Evolutionary conservation across 2,888 invertebrate genomes (phyloP).

Genomic region (Chloroclysta siterata): DNA sequence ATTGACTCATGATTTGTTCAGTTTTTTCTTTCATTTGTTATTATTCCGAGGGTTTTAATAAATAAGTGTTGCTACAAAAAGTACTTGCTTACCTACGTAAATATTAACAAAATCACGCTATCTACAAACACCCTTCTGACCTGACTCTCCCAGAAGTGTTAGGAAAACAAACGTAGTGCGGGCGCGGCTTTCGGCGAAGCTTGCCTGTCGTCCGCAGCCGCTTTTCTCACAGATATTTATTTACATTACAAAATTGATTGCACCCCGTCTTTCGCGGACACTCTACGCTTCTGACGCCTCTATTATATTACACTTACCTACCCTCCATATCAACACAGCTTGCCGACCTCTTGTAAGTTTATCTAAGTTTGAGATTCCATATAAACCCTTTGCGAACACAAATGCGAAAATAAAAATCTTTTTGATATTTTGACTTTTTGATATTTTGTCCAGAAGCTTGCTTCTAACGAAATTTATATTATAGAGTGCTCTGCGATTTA

Average conservation of each 20-base stretch:
- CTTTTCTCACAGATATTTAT: constrained; percentile 67
- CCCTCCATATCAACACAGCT: constrained; percentile 45
- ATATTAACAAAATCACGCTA: constrained; percentile 15
- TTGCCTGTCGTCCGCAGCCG: constrained; percentile 57
- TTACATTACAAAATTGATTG: constrained; percentile 70
- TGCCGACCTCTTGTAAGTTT: constrained; percentile 51
- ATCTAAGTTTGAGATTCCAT: constrained; percentile 29
- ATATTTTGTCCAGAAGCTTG: not conserved
- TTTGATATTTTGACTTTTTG: not conserved
- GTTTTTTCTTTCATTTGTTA: too few species aligned
- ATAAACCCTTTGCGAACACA: not conserved
- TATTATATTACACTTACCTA: constrained; percentile 40
- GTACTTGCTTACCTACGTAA: too few species aligned
- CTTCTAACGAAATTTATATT: not conserved
- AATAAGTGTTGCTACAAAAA: too few species aligned
- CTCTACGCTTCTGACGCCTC: constrained; percentile 31
- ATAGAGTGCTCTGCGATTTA: too few species aligned
- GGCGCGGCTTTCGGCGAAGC: constrained; percentile 24
- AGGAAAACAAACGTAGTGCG: constrained; percentile 45
- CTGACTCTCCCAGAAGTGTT: constrained; percentile 33
- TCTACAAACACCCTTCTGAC: constrained; percentile 39
- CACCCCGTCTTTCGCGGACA: constrained; percentile 40
- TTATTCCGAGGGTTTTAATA: too few species aligned
- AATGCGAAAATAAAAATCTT: constrained; percentile 3
- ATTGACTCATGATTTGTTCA: too few species aligned